Conservation (phyloP, 2,888 invertebrate genomes). For the Lasioglossum oenotherae region DNA sequence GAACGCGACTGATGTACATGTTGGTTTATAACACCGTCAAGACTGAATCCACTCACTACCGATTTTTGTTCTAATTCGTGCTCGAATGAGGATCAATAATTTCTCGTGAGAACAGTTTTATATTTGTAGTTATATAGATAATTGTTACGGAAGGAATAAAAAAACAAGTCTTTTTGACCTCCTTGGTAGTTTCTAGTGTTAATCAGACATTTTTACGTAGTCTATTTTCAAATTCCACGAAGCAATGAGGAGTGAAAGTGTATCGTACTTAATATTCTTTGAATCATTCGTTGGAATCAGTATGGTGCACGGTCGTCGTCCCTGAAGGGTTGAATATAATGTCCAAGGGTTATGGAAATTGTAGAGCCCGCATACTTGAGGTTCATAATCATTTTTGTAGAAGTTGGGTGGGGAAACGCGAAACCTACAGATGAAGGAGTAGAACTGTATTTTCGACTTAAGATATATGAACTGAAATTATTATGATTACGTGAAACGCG, state of each 20-base stretch:
- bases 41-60: neutral
- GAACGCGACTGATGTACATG: neutral
- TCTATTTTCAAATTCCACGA: neutral
- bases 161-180: too few species aligned
- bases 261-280: slow-evolving; percentile 1
- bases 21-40: neutral
- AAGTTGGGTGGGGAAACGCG: neutral
- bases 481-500: neutral
- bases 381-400: neutral
- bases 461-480: neutral
- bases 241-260: neutral
- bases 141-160: too few species aligned
- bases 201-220: neutral
- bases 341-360: neutral
- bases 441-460: neutral
- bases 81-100: neutral
- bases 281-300: neutral
- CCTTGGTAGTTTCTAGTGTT: neutral
- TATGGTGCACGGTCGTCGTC: neutral
- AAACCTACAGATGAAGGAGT: neutral
- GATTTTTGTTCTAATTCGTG: neutral
- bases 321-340: neutral
- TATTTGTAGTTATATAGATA: neutral
- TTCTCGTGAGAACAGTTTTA: neutral
- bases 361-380: neutral